These are phyloP conservation scores for Bimastos eiseni DNA, from an alignment of 2,888 invertebrate species.

Conservation along the genomic window DNA sequence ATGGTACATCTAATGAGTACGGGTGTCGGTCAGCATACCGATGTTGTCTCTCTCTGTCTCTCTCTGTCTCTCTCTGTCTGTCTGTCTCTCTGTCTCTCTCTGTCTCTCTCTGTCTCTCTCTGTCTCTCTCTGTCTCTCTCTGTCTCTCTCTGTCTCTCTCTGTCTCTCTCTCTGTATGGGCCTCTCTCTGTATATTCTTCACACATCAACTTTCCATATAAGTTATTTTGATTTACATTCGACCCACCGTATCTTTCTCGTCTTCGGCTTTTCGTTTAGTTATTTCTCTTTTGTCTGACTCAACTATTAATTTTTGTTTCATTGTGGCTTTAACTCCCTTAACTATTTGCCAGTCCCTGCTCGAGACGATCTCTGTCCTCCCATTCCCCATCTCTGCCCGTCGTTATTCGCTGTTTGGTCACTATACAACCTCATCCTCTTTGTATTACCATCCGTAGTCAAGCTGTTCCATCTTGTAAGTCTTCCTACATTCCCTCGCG, in stretches of 20 bases:
- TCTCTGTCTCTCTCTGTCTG: no score
- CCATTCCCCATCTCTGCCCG: background rate
- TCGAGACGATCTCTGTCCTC: background rate
- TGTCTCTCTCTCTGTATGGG: no score
- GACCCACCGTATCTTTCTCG: background rate
- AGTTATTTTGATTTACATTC: background rate
- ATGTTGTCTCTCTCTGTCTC: no score
- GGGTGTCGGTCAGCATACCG: no score
- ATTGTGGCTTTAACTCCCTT: background rate
- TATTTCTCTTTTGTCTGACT: background rate
- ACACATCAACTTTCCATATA: background rate
- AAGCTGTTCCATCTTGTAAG: background rate
- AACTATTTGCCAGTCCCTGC: background rate
- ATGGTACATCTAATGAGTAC: no score
- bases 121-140: no score
- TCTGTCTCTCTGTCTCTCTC: no score
- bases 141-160: no score
- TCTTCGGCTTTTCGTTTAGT: background rate
- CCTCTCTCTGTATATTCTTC: background rate
- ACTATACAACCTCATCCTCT: background rate
- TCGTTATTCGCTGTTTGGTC: background rate
- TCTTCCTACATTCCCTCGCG: background rate
- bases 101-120: no score
- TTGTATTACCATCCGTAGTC: background rate
- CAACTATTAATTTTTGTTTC: background rate